A percentile compares a stretch with the other conserved stretches of the same genome.
Conservation (phyloP, 2,888 invertebrate genomes). For the Cantharis lateralis region DNA sequence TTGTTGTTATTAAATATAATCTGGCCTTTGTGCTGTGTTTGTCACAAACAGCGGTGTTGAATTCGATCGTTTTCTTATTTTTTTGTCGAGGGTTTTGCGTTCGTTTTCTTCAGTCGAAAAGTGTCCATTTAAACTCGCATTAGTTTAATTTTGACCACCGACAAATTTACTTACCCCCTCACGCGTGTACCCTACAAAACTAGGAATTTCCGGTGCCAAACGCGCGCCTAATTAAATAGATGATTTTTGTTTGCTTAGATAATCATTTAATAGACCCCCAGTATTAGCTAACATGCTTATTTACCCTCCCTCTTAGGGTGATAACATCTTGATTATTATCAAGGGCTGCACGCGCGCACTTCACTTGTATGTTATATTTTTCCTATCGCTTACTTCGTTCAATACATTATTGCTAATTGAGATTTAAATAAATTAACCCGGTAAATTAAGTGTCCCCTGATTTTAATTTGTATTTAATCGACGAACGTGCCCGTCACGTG, state of each 20-base stretch:
- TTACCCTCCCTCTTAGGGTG: constrained; percentile 50
- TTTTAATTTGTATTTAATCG: neutral
- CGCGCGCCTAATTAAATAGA: constrained; percentile 57
- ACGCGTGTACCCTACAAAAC: constrained; percentile 49
- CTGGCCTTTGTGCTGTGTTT: constrained; percentile 44
- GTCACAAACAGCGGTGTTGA: constrained; percentile 49
- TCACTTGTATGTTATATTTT: constrained; percentile 29
- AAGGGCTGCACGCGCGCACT: constrained; percentile 35
- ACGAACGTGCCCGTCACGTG: neutral
- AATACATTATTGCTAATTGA: constrained; percentile 14
- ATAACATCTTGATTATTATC: constrained; percentile 41
- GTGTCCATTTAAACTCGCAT: constrained; percentile 41
- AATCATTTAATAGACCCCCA: constrained; percentile 57
- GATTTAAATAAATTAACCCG: constrained; percentile 2
- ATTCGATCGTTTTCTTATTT: constrained; percentile 35
- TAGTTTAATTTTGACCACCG: constrained; percentile 41
- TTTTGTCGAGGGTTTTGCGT: neutral
- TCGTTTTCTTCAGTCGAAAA: constrained; percentile 32
- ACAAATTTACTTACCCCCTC: constrained; percentile 34
- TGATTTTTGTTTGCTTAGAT: constrained; percentile 60
- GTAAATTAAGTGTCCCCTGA: neutral
- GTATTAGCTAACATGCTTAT: constrained; percentile 55
- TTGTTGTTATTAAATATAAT: constrained; percentile 39
- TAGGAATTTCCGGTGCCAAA: constrained; percentile 51
- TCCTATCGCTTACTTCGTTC: neutral